A percentile compares a stretch with the other conserved stretches of the same genome.
phyloP scores from a whole-genome alignment of 2,113 vertebrate species.

The Eclectus roratus region DNA sequence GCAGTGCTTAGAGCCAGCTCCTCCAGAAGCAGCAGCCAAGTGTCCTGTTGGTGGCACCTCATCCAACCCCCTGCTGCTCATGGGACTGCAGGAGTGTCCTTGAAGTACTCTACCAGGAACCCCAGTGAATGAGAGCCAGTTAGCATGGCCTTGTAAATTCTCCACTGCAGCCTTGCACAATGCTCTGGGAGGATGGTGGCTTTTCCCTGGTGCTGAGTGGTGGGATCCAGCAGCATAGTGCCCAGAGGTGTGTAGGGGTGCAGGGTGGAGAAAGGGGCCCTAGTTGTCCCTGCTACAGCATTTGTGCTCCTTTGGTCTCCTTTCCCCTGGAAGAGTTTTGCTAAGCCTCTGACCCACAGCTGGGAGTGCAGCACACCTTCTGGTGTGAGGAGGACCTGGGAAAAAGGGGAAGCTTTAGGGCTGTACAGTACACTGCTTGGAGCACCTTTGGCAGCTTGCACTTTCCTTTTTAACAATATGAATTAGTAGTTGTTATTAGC shows the following conservation, averaged over 20 bases:
- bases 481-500: conserved; percentile 62
- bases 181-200: neutral
- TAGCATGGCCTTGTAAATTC: neutral
- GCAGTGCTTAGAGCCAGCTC: rapidly evolving
- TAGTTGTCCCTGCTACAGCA: neutral
- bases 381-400: neutral
- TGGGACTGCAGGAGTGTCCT: neutral
- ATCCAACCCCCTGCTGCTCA: neutral
- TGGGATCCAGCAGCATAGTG: neutral
- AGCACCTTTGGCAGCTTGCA: neutral
- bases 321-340: neutral
- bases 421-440: neutral
- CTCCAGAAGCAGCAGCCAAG: neutral
- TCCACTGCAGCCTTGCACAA: neutral
- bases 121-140: rapidly evolving
- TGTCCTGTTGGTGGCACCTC: neutral
- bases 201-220: neutral
- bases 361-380: neutral
- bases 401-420: neutral
- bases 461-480: conserved; percentile 54
- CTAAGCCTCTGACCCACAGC: neutral
- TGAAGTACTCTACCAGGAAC: neutral
- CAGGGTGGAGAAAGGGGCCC: neutral
- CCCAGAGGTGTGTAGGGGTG: neutral
- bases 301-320: neutral